These are phyloP conservation scores for Cliona cf. orientalis DNA, from an alignment of 37 sponge, comb jelly and placozoan species.

Conservation along the genomic window DNA sequence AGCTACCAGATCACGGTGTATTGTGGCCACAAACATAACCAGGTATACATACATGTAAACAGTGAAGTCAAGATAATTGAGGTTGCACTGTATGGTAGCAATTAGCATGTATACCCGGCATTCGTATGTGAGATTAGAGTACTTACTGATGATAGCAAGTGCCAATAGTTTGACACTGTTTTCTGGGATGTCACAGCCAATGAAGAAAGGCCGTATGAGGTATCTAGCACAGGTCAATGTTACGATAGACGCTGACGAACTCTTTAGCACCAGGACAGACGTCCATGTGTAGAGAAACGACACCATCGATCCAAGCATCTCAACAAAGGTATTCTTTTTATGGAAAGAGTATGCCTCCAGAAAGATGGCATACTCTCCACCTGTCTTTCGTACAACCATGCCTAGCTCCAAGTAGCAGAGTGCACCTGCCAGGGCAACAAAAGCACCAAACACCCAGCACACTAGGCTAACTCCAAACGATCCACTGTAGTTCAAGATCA, in stretches of 20 bases:
- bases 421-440: conserved; percentile 74
- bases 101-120: too few relatives aligned
- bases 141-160: background rate
- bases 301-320: conserved; percentile 48
- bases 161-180: background rate
- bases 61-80: too few relatives aligned
- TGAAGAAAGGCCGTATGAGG: conserved; percentile 45
- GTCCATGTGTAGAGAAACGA: conserved; percentile 69
- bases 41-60: too few relatives aligned
- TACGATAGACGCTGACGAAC: conserved; percentile 34
- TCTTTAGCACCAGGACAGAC: conserved; percentile 17
- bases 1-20: too few relatives aligned
- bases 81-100: too few relatives aligned
- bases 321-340: conserved; percentile 12
- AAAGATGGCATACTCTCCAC: conserved; percentile 66
- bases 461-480: conserved; percentile 74
- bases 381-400: conserved; percentile 50
- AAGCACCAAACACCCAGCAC: conserved; percentile 68
- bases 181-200: conserved; percentile 38
- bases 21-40: too few relatives aligned
- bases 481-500: conserved; percentile 42
- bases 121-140: too few relatives aligned
- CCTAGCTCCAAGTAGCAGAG: conserved; percentile 81
- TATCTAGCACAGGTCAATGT: conserved; percentile 52
- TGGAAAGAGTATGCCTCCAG: conserved; percentile 66